Evolutionary conservation across 2,797 vertebrate species (phyloP), one percentile per base, ranked within the genome.

Genomic region (Sebastolobus alascanus): DNA sequence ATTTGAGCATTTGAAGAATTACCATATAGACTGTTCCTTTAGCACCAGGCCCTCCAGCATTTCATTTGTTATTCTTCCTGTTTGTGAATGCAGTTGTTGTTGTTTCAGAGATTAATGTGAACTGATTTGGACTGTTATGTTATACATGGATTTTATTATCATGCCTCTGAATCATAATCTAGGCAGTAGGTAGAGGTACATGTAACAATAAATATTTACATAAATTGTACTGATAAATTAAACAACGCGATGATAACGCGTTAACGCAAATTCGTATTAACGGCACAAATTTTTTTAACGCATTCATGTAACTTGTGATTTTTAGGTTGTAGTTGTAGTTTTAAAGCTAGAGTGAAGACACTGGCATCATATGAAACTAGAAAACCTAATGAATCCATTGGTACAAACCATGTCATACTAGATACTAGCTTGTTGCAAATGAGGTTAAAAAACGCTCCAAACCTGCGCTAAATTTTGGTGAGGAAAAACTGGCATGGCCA

Each of bases 161-260:
- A 35, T 59, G 27, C 50, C 18, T 59, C 33, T 76, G 56, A 74
- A 80, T 82, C 22, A 35, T 61, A 66, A 66, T 75, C n/a, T 8
- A 59, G 22, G 59, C 55, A 54, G 18, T 18, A 43, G n/a, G 8
- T 54, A 20, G 31, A 70, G 31, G 31, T 5, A 69, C 29, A 71
- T 25, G 37, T 16, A 37, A 75, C 31, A 66, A 33, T 68, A 82
- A 61, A 84, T 63, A 66, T 68, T 55, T 54, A 13, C 14, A 80
- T 46, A 11, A 10, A 67, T 67, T 20, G 8, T 10, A 52, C 52
- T 59, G 11, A 50, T 76, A 5, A 33, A n/a, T 73, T 10, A 33
- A 66, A 77, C 25, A 27, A 18, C 69, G 25, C 58, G 20, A 54
- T n/a, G 13, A 13, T 37, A 43, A 50, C 46, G 3, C 46, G 18